A percentile compares a stretch with the other conserved stretches of the same genome.
Conservation (phyloP, 2,888 invertebrate genomes). For the Torymus texanus region DNA sequence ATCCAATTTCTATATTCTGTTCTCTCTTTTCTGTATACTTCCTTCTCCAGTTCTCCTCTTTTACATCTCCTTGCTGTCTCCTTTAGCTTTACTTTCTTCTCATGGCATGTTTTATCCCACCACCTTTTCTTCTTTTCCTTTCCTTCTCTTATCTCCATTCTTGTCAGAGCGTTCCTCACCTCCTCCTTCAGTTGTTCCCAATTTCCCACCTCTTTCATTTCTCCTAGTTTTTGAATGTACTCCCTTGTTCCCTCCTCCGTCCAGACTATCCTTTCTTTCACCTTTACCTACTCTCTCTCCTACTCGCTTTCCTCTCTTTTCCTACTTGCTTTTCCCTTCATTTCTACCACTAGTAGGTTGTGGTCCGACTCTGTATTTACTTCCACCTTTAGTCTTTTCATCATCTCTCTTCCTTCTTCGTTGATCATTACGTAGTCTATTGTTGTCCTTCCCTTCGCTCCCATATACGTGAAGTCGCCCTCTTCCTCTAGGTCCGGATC, state of each 20-base stretch:
- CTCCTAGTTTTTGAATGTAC: too few relatives aligned
- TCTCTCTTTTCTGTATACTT: neutral
- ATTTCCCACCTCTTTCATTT: neutral
- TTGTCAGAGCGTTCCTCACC: neutral
- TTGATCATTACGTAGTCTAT: neutral
- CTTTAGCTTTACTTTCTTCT: neutral
- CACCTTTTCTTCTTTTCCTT: neutral
- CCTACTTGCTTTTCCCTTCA: neutral
- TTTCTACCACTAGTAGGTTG: neutral
- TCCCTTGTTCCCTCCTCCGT: too few relatives aligned
- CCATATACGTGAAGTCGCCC: too few relatives aligned
- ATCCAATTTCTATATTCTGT: neutral
- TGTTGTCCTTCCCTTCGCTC: neutral
- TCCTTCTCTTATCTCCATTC: neutral
- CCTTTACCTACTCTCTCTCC: neutral
- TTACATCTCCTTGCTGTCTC: neutral
- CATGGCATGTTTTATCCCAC: neutral
- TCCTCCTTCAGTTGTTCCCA: neutral
- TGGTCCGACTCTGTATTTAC: too few relatives aligned
- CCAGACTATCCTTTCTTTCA: too few relatives aligned
- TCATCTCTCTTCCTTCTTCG: neutral
- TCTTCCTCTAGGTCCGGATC: too few relatives aligned
- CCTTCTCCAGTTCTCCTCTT: neutral
- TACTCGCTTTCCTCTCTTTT: neutral
- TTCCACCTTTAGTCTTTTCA: neutral